Percentiles rank a stretch among this genome's conserved stretches.
Conservation (phyloP, 2,797 vertebrate genomes). For the Caiman crocodilus region DNA sequence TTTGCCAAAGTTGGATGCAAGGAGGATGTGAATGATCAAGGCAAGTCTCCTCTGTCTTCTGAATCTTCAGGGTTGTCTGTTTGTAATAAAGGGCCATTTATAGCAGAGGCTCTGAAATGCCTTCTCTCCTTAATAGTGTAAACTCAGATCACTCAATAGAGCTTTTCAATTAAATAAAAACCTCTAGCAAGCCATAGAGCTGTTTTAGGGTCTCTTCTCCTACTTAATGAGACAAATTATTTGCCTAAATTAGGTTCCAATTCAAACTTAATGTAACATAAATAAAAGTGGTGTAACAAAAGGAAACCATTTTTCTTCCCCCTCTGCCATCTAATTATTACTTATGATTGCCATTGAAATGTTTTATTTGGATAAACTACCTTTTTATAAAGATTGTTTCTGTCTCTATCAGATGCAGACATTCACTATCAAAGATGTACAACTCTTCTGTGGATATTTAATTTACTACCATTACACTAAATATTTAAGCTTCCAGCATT, state of each 20-base stretch:
- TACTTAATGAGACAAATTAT: background rate
- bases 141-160: background rate
- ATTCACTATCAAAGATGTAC: constrained; percentile 45
- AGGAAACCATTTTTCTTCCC: background rate
- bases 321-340: constrained; percentile 42
- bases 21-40: background rate
- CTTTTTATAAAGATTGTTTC: background rate
- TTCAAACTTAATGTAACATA: constrained; percentile 1
- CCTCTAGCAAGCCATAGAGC: background rate
- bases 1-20: background rate
- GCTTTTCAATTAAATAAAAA: background rate
- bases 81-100: background rate
- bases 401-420: constrained; percentile 50
- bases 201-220: background rate
- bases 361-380: constrained; percentile 40
- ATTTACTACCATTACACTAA: constrained; percentile 70
- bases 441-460: constrained; percentile 39
- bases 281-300: background rate
- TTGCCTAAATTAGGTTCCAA: background rate
- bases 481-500: constrained; percentile 66
- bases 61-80: background rate
- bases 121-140: accelerated
- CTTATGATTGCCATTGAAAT: background rate
- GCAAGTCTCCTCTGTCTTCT: background rate
- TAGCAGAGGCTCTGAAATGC: background rate